phyloP scores from a whole-genome alignment of 2,888 invertebrate species.

The Habroteleia sp. region DNA sequence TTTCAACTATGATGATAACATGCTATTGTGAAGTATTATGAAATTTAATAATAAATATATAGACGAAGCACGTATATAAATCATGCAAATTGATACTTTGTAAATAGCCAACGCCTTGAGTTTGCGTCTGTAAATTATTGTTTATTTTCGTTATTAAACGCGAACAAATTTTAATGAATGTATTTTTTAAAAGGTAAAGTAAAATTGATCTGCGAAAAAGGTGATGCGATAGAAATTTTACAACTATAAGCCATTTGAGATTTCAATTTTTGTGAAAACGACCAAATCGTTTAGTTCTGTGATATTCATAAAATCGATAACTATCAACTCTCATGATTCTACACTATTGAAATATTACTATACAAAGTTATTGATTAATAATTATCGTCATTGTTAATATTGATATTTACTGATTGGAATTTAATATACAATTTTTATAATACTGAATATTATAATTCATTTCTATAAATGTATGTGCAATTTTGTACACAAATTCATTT shows the following conservation, averaged over 20 bases:
- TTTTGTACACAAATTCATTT: too few relatives aligned
- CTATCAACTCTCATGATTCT: not conserved
- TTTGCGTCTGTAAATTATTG: constrained; percentile 18
- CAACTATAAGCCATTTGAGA: not conserved
- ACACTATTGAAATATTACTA: too few relatives aligned
- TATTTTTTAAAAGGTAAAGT: constrained; percentile 15
- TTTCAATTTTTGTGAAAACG: not conserved
- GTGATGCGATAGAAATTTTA: not conserved
- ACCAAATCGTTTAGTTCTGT: constrained; percentile 7
- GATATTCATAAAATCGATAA: constrained; percentile 5
- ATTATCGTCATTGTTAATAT: not conserved
- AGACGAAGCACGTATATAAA: constrained; percentile 26
- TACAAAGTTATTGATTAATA: not conserved
- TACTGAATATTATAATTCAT: not conserved
- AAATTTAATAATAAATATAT: constrained; percentile 16
- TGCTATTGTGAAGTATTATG: constrained; percentile 4
- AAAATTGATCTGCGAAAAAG: constrained; percentile 2
- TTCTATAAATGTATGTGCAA: too few relatives aligned
- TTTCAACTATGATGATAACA: constrained; percentile 5
- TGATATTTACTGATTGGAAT: not conserved
- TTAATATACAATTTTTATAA: not conserved
- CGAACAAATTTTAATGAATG: constrained; percentile 5
- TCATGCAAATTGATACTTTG: constrained; percentile 35
- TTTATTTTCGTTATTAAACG: constrained; percentile 10
- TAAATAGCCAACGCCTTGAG: constrained; percentile 22